Conservation (phyloP, 1,140 invertebrate genomes). For the Pogonognathellus flavescens region DNA sequence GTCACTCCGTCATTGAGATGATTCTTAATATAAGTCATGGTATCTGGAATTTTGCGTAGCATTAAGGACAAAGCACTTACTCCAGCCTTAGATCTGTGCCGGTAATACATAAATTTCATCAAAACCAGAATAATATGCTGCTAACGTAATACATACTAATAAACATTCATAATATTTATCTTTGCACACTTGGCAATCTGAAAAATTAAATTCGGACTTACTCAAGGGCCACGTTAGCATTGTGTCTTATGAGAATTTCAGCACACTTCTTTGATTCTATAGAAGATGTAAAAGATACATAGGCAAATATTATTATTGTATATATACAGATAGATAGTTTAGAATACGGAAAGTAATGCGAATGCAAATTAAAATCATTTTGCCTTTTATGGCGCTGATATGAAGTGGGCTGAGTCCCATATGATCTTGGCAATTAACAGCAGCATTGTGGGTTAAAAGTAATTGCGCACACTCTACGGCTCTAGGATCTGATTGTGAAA, state of each 20-base stretch:
- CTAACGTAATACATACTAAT: too few species aligned
- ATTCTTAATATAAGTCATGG: neutral
- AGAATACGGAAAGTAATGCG: neutral
- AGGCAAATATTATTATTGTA: too few species aligned
- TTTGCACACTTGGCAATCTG: neutral
- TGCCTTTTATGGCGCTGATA: neutral
- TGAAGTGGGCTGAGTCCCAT: neutral
- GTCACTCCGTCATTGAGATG: neutral
- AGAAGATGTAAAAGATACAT: too few species aligned
- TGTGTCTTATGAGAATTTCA: neutral
- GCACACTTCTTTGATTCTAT: slow-evolving; percentile 19
- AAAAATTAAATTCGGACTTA: neutral
- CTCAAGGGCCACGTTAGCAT: neutral
- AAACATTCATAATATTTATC: neutral
- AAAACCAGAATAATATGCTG: too few species aligned
- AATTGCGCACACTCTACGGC: neutral
- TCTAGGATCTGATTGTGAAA: neutral
- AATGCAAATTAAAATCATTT: neutral
- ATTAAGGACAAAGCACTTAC: slow-evolving; percentile 13
- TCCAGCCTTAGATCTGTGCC: neutral
- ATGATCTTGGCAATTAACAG: slow-evolving; percentile 17
- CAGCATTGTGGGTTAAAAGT: neutral
- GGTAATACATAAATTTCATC: too few species aligned
- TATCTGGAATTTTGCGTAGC: slow-evolving; percentile 16
- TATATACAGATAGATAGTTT: too few species aligned